A percentile compares a stretch with the other conserved stretches of the same genome.
These are phyloP conservation scores for Cyrtodaria siliqua DNA, from an alignment of 2,888 invertebrate genomes.

Conservation along the genomic window DNA sequence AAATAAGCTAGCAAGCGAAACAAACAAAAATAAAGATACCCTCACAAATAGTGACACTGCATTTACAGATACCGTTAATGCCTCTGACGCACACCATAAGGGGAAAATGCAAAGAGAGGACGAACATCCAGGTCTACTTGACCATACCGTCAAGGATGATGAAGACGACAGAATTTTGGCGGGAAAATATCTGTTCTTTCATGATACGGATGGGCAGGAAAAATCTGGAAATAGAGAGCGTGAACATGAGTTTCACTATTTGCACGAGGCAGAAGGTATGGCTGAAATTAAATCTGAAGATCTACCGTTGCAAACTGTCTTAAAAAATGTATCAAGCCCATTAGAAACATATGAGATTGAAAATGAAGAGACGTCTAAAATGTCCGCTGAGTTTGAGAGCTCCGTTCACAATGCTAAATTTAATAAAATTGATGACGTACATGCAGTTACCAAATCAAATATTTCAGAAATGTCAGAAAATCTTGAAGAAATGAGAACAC, in stretches of 20 bases:
- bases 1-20: neutral
- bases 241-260: conserved; percentile 18
- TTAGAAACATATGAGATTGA: neutral
- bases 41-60: neutral
- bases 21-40: neutral
- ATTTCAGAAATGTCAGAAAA: too few species aligned
- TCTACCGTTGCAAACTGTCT: neutral
- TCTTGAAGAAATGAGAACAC: too few species aligned
- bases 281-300: neutral
- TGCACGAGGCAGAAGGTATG: conserved; percentile 11
- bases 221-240: conserved; percentile 7
- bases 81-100: neutral
- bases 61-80: neutral
- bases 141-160: conserved; percentile 27
- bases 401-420: too few species aligned
- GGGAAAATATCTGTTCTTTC: conserved; percentile 40
- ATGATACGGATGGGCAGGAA: neutral
- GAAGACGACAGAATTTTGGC: conserved; percentile 33
- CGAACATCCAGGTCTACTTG: conserved; percentile 21
- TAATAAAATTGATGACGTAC: too few species aligned
- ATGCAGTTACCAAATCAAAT: too few species aligned
- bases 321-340: neutral
- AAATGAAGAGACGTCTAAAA: too few species aligned
- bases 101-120: conserved; percentile 23
- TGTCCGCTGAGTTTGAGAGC: too few species aligned